These are phyloP conservation scores for Pachyrhynchus sulphureomaculatus DNA, from an alignment of 1,140 invertebrate species.

Conservation along the genomic window DNA sequence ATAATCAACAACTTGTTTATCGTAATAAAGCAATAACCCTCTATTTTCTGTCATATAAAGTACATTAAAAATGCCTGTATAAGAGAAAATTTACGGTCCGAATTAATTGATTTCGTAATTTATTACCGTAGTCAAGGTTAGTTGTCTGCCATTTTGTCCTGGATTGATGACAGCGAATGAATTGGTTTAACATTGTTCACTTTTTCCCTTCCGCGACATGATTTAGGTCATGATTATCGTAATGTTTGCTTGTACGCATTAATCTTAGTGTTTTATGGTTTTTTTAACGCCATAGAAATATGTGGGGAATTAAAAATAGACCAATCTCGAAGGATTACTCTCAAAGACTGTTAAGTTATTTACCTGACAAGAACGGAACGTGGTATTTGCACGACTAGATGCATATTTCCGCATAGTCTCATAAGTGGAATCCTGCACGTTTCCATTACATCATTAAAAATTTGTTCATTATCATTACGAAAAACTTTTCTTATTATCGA, in stretches of 20 bases:
- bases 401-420: too few relatives aligned
- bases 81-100: slow-evolving; percentile 24
- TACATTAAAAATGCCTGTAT: slow-evolving; percentile 14
- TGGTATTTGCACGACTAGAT: too few relatives aligned
- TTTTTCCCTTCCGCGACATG: slow-evolving; percentile 23
- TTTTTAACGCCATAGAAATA: slow-evolving; percentile 8
- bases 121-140: slow-evolving; percentile 26
- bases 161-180: slow-evolving; percentile 30
- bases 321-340: too few relatives aligned
- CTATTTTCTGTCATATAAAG: background rate
- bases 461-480: too few relatives aligned
- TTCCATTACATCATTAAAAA: too few relatives aligned
- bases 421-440: background rate
- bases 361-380: background rate
- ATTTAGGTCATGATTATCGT: slow-evolving; percentile 30
- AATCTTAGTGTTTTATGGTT: slow-evolving; percentile 22
- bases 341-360: too few relatives aligned
- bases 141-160: slow-evolving; percentile 16
- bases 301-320: slow-evolving; percentile 5
- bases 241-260: slow-evolving; percentile 16
- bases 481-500: too few relatives aligned
- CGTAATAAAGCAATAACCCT: too few relatives aligned
- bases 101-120: slow-evolving; percentile 29
- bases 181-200: slow-evolving; percentile 28
- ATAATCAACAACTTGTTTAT: too few relatives aligned